These are phyloP conservation scores for Ctenopoma multispine DNA, from an alignment of 2,797 vertebrate genomes.

Conservation along the genomic window DNA sequence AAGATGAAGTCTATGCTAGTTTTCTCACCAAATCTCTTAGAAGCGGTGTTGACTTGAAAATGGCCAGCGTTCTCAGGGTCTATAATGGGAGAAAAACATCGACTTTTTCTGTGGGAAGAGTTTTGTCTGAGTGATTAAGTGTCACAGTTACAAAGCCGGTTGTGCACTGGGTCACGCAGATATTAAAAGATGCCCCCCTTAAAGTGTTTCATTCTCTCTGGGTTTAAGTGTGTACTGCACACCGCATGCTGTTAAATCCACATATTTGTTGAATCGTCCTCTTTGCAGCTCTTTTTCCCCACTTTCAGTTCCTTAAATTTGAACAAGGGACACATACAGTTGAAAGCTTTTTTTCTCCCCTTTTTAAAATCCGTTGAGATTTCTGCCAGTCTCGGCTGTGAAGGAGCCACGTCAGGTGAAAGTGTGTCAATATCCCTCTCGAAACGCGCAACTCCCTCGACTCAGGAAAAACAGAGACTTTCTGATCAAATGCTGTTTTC, in stretches of 20 bases:
- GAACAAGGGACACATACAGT: constrained; percentile 21
- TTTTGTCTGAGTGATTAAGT: constrained; percentile 38
- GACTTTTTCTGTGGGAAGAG: constrained; percentile 36
- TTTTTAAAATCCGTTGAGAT: background rate
- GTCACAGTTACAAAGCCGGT: background rate
- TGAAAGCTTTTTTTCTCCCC: background rate
- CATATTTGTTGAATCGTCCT: constrained; percentile 11
- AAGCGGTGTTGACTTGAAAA: constrained; percentile 26
- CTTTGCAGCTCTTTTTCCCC: background rate
- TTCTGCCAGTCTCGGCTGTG: constrained; percentile 9
- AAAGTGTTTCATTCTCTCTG: constrained; percentile 16
- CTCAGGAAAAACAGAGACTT: constrained; percentile 74
- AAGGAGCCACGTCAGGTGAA: constrained; percentile 31
- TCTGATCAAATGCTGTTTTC: constrained; percentile 64
- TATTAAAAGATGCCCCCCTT: constrained; percentile 6
- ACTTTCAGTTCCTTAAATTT: constrained; percentile 19
- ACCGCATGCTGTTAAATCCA: constrained; percentile 35
- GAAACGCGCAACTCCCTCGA: constrained; percentile 51
- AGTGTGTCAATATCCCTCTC: constrained; percentile 41
- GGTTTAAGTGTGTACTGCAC: constrained; percentile 19
- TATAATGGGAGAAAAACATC: constrained; percentile 37
- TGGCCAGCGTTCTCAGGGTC: constrained; percentile 65
- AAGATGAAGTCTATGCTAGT: constrained; percentile 13
- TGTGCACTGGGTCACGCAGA: constrained; percentile 23
- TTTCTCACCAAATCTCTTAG: constrained; percentile 32